A percentile compares a stretch with the other conserved stretches of the same genome.
These are phyloP conservation scores for Rallus crepitans DNA, from an alignment of 2,797 vertebrate genomes.

Conservation along the genomic window DNA sequence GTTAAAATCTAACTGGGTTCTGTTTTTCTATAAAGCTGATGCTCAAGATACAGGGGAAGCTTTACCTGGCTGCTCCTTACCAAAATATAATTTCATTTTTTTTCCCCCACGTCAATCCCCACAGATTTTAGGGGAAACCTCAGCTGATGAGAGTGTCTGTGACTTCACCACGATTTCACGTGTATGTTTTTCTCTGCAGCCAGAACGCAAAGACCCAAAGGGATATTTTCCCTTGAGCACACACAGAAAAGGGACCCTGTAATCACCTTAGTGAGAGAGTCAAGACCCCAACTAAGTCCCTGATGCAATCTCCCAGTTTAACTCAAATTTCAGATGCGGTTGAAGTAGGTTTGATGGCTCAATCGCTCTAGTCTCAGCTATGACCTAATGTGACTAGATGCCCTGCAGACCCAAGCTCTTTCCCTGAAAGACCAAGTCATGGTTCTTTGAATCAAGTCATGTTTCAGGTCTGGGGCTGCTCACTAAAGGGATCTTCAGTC, in stretches of 20 bases:
- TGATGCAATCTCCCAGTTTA: not conserved
- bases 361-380: not conserved
- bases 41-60: not conserved
- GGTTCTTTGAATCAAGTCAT: not conserved
- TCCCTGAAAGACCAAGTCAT: not conserved
- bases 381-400: not conserved
- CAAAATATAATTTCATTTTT: not conserved
- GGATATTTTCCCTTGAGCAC: fast-evolving
- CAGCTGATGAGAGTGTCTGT: not conserved
- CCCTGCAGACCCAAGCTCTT: not conserved
- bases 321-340: not conserved
- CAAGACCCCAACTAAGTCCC: fast-evolving
- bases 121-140: not conserved
- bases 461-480: not conserved
- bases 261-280: not conserved
- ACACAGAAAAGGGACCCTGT: fast-evolving
- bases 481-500: not conserved
- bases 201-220: not conserved
- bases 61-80: not conserved
- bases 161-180: not conserved
- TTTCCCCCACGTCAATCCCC: not conserved
- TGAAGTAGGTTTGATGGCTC: not conserved
- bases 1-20: not conserved
- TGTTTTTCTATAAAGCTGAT: not conserved
- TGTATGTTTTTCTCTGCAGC: not conserved